Conservation (phyloP, 2,888 invertebrate species). For the Lasioglossum pauxillum region DNA sequence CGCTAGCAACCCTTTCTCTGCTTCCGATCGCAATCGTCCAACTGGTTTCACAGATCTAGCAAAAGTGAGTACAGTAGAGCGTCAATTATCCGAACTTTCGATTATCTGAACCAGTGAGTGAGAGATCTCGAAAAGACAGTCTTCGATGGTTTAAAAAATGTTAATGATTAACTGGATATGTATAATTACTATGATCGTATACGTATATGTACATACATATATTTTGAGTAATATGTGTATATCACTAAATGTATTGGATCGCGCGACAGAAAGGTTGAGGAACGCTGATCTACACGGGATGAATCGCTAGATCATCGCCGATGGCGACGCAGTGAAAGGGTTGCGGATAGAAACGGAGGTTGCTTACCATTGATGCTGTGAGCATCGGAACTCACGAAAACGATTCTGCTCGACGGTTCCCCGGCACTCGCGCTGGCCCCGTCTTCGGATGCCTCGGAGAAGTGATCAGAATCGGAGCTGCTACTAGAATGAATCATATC, state of each 20-base stretch:
- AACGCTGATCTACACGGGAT: neutral
- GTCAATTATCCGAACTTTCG: no score
- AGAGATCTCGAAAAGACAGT: no score
- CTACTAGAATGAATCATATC: conserved; percentile 70
- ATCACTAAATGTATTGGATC: neutral
- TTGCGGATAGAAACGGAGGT: conserved; percentile 9
- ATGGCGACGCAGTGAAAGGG: conserved; percentile 12
- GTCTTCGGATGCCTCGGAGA: conserved; percentile 65
- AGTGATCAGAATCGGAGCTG: conserved; percentile 69
- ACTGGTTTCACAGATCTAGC: neutral
- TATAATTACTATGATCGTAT: no score
- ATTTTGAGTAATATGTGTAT: no score
- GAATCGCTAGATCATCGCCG: neutral
- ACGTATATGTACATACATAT: no score
- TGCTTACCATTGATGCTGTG: conserved; percentile 82
- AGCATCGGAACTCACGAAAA: conserved; percentile 79
- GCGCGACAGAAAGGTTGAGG: neutral
- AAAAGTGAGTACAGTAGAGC: neutral
- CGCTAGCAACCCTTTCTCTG: conserved; percentile 23
- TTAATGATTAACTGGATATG: no score
- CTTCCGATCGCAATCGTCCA: neutral
- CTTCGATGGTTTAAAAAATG: no score
- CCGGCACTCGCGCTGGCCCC: conserved; percentile 63
- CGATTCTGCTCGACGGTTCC: conserved; percentile 71
- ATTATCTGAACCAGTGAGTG: no score